phyloP scores from a whole-genome alignment of 2,113 vertebrate species.

The Ia io region DNA sequence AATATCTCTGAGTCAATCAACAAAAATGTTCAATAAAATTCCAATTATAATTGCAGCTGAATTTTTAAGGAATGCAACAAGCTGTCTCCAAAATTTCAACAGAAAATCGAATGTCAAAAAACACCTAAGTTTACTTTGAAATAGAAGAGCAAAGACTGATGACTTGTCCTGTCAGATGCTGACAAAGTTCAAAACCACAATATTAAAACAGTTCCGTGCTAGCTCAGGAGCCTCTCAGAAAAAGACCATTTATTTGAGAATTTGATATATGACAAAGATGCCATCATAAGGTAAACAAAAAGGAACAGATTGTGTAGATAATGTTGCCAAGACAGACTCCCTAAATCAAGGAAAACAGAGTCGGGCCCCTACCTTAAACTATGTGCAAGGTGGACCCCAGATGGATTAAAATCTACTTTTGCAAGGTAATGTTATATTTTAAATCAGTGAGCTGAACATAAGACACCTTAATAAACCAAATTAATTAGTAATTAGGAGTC shows the following conservation, averaged over 20 bases:
- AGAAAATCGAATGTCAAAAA: neutral
- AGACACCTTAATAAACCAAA: no score
- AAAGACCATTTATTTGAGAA: neutral
- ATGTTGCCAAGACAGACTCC: neutral
- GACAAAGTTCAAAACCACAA: neutral
- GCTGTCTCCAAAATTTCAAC: neutral
- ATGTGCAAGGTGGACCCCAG: neutral
- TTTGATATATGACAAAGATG: constrained; percentile 1
- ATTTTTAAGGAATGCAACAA: neutral
- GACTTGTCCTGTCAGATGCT: neutral
- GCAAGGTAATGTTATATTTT: neutral
- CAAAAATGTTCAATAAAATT: neutral
- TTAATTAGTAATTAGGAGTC: no score
- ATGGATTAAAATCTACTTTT: neutral
- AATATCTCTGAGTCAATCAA: neutral
- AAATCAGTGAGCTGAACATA: no score
- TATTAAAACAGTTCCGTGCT: neutral
- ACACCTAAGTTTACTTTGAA: neutral
- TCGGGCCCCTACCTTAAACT: neutral
- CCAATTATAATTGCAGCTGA: neutral
- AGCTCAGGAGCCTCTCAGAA: neutral
- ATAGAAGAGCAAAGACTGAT: neutral
- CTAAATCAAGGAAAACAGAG: neutral
- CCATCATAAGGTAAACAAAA: neutral
- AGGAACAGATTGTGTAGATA: neutral